Evolutionary conservation across 2,888 invertebrate genomes (phyloP).

Genomic region (Trisateles emortualis): DNA sequence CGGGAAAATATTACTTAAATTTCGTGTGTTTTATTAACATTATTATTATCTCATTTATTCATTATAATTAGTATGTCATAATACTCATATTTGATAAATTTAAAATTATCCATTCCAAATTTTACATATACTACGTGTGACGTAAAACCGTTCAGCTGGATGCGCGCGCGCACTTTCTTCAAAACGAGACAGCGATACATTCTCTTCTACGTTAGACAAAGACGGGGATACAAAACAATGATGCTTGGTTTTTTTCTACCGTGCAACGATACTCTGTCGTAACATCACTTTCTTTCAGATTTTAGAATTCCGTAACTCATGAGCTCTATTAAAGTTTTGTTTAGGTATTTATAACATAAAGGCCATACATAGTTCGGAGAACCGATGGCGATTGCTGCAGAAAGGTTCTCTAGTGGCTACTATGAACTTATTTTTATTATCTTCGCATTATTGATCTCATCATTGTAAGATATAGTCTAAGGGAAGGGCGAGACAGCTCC

Average conservation of each 20-base stretch:
- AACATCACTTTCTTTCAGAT: slow-evolving; percentile 81
- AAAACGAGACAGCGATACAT: slow-evolving; percentile 58
- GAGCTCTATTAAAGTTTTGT: background rate
- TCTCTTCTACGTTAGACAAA: slow-evolving; percentile 48
- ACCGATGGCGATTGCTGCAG: too few relatives aligned
- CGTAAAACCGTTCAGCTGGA: slow-evolving; percentile 71
- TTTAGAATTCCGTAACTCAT: slow-evolving; percentile 54
- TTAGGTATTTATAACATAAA: background rate
- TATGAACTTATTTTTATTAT: too few relatives aligned
- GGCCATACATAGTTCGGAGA: too few relatives aligned
- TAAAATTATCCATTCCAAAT: slow-evolving; percentile 2
- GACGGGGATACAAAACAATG: slow-evolving; percentile 73
- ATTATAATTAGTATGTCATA: too few relatives aligned
- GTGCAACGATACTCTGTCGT: slow-evolving; percentile 63
- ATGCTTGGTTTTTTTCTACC: slow-evolving; percentile 62
- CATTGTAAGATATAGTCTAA: too few relatives aligned
- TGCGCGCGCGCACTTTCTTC: slow-evolving; percentile 81
- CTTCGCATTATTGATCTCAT: too few relatives aligned
- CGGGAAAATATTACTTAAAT: too few relatives aligned
- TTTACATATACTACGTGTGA: slow-evolving; percentile 65
- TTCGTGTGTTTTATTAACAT: too few relatives aligned
- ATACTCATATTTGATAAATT: too few relatives aligned
- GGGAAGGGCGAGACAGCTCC: too few relatives aligned
- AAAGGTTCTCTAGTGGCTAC: too few relatives aligned
- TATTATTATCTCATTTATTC: too few relatives aligned